Base-by-base conservation (phyloP, 1,140 invertebrate genomes). In the Eubasilissa regina region DNA sequence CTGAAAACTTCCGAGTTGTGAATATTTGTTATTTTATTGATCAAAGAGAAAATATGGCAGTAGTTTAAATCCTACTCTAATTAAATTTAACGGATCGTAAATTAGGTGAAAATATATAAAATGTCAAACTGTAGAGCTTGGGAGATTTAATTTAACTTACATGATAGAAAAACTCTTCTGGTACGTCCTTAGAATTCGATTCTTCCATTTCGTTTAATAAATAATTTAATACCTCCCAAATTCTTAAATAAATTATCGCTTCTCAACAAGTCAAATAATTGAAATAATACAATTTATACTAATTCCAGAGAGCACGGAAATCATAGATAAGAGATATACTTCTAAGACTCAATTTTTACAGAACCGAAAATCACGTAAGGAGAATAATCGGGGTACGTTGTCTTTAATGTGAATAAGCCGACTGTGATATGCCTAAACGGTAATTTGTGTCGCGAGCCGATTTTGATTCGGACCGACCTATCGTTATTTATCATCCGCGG, bases 101-200 rank as follows among this genome's bases (percentile, higher is more conserved):
- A 64, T 0, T 60, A 60, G n/a, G 12, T 12, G 21, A 17, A 45
- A 48, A 68, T 17, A 45, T 51, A 70, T 21, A 70, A 35, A 64
- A 43, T 35, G 13, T 43, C 15, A 19, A 19, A 58, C 15, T 35
- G 17, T 55, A 15, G 13, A 15, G 19, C 58, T 35, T 43, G 4
- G 58, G 47, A 75, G 44, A 13, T 56, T 56, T 35, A 35, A 55
- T 43, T 44, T 17, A 47, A 75, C 53, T 75, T 75, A 75, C 73
- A n/a, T 75, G 73, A 15, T n/a, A n/a, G 44, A 75, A 75, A 35
- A 44, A 75, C 6, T 75, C 53, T 45, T 75, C 73, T 15, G 73
- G 73, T 4, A 75, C 73, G 44, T 75, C 62, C 21, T 77, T 64
- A 25, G 45, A 48, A 25, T 47, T 51, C 9, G 45, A 17, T 17